Evolutionary conservation across 2,113 vertebrate genomes (phyloP).

Genomic region (Cephalopterus ornatus): DNA sequence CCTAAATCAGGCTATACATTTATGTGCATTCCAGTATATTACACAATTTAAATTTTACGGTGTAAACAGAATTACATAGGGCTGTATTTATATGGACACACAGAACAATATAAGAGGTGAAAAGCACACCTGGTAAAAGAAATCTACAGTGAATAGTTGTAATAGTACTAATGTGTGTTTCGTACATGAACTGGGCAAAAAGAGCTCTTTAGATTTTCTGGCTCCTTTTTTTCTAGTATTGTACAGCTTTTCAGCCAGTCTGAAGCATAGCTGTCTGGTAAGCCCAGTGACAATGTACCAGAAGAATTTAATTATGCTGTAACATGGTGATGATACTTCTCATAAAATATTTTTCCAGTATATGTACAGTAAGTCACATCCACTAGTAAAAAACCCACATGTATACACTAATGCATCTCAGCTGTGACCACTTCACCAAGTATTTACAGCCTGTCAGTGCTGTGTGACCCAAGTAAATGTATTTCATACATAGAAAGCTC

Average conservation of each 20-base stretch:
- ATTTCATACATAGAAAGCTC: neutral
- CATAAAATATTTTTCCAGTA: neutral
- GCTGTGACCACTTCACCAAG: neutral
- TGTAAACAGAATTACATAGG: neutral
- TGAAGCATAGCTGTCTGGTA: neutral
- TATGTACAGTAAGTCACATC: neutral
- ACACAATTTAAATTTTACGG: neutral
- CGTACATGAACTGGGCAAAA: rapidly evolving
- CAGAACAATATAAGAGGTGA: neutral
- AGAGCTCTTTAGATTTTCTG: neutral
- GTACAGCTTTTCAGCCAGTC: neutral
- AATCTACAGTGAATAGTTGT: neutral
- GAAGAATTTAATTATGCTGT: neutral
- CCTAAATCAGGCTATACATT: neutral
- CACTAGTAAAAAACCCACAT: neutral
- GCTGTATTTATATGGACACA: neutral
- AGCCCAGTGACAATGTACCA: neutral
- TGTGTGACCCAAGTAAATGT: neutral
- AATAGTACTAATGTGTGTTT: neutral
- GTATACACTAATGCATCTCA: neutral
- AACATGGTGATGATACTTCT: neutral
- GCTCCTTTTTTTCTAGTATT: neutral
- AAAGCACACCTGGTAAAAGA: neutral
- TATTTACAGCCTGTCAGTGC: neutral
- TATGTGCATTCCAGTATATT: neutral